Percentiles rank a stretch among this genome's conserved stretches.
Conservation (phyloP, 2,888 invertebrate species). For the Halocaridina rubra region DNA sequence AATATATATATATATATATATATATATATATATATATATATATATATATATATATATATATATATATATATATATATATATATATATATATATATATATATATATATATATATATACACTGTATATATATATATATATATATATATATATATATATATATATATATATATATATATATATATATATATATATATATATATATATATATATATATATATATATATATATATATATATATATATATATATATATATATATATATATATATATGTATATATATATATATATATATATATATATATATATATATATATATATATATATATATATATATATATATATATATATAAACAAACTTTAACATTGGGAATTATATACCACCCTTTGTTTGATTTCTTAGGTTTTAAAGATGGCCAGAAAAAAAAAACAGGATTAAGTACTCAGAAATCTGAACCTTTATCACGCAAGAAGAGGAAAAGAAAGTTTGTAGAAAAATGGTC, state of each 20-base stretch:
- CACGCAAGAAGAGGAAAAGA: too few relatives aligned
- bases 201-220: background rate
- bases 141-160: background rate
- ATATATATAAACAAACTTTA: conserved; percentile 4
- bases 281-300: background rate
- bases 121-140: background rate
- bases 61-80: background rate
- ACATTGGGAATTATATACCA: too few relatives aligned
- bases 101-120: background rate
- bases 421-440: too few relatives aligned
- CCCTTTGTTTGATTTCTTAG: too few relatives aligned
- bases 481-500: too few relatives aligned
- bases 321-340: conserved; percentile 27
- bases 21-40: background rate
- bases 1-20: background rate
- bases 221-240: background rate
- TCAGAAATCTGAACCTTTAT: too few relatives aligned
- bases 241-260: background rate
- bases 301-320: background rate
- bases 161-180: background rate
- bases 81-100: background rate
- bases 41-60: background rate
- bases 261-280: background rate
- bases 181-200: background rate
- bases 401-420: too few relatives aligned